These are phyloP conservation scores for Galemys pyrenaicus DNA, from an alignment of 2,113 vertebrate species.

Conservation along the genomic window DNA sequence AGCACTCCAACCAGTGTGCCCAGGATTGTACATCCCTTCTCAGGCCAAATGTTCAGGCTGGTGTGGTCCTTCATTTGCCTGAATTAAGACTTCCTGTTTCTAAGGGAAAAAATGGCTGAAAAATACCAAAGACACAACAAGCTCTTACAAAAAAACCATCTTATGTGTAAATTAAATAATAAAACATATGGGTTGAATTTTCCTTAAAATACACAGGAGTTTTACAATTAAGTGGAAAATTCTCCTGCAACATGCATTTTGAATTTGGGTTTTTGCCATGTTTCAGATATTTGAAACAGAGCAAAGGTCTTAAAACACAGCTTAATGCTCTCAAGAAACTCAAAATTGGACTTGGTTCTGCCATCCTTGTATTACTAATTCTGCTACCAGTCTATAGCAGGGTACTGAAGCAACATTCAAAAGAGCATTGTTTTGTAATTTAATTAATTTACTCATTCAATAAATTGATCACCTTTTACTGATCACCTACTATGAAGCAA, in stretches of 20 bases:
- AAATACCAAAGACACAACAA: slow-evolving; percentile 42
- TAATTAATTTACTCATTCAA: not conserved
- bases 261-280: slow-evolving; percentile 46
- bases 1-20: not conserved
- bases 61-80: not conserved
- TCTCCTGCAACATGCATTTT: slow-evolving; percentile 59
- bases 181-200: slow-evolving; percentile 65
- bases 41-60: not conserved
- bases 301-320: slow-evolving; percentile 21
- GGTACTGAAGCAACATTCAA: not conserved
- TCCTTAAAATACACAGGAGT: slow-evolving; percentile 64
- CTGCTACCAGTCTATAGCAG: not conserved
- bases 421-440: not conserved
- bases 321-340: slow-evolving; percentile 44
- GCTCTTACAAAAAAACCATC: slow-evolving; percentile 48
- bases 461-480: not conserved
- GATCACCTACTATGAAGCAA: not conserved
- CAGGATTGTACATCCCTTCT: not conserved
- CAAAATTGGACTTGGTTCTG: slow-evolving; percentile 20
- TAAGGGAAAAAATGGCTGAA: not conserved
- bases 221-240: slow-evolving; percentile 64
- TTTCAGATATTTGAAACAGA: slow-evolving; percentile 65
- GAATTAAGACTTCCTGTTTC: slow-evolving; percentile 19
- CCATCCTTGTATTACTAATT: not conserved
- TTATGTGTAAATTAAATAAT: slow-evolving; percentile 69